phyloP scores from a whole-genome alignment of 2,888 invertebrate genomes.

The Eupithecia subfuscata region DNA sequence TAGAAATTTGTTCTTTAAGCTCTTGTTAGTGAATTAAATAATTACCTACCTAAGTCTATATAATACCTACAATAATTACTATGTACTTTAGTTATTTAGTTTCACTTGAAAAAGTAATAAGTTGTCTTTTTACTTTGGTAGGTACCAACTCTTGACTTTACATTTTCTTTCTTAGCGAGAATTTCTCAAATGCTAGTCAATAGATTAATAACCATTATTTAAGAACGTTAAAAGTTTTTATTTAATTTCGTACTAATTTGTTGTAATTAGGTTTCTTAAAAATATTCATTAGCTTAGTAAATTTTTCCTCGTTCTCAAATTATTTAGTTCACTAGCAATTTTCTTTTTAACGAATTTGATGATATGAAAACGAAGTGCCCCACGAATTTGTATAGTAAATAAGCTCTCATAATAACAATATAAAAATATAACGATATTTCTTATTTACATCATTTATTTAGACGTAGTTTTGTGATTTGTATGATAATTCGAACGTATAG shows the following conservation, averaged over 20 bases:
- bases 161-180: background rate
- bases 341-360: slow-evolving; percentile 46
- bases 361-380: slow-evolving; percentile 65
- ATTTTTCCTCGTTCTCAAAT: background rate
- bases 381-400: slow-evolving; percentile 78
- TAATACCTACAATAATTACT: background rate
- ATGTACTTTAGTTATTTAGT: background rate
- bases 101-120: background rate
- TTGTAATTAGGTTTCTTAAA: background rate
- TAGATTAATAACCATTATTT: background rate
- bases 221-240: background rate
- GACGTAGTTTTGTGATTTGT: slow-evolving; percentile 72
- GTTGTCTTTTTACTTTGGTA: background rate
- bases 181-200: background rate
- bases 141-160: too few relatives aligned
- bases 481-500: slow-evolving; percentile 61
- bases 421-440: slow-evolving; percentile 50
- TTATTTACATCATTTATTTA: slow-evolving; percentile 70
- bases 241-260: background rate
- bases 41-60: slow-evolving; percentile 1
- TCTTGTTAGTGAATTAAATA: slow-evolving; percentile 40
- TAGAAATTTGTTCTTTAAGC: slow-evolving; percentile 35
- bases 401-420: slow-evolving; percentile 62
- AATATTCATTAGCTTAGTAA: background rate
- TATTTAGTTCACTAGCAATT: slow-evolving; percentile 51